Base-by-base conservation (phyloP, 1,140 invertebrate species). In the Sycophila sp. region DNA sequence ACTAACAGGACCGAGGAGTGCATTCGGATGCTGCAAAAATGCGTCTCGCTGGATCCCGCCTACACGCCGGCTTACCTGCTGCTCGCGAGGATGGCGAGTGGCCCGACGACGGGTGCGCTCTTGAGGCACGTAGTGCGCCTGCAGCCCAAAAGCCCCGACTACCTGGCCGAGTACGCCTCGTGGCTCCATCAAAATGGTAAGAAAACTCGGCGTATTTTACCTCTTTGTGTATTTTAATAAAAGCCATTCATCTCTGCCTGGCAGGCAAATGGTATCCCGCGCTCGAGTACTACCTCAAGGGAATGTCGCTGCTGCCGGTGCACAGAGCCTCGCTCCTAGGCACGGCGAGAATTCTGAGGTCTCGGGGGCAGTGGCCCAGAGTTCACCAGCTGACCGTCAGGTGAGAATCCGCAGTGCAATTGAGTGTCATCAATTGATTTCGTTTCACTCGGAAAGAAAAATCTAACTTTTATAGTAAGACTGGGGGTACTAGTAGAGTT, bases 51-150 rank as follows among this genome's bases (percentile, higher is more conserved):
- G 36, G 91, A 92, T 78, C 88, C 90, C 0, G 84, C 87, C 32
- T 93, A 92, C 75, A 89, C 89, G 0, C 89, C 90, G 40, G 92
- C 92, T 0, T 91, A 92, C 77, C 75, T 92, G 67, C 89, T 92
- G 63, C 81, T 93, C 22, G 88, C 91, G 8, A 87, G 89, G 73
- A 80, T 92, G 36, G 81, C 87, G 13, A 86, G 86, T 2, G 88
- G 89, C 69, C 76, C 82, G 15, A 86, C 88, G 4, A 89, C 89
- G 22, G 87, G 86, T 32, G 77, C 76, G 66, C 87, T 88, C 38
- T 84, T 88, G 71, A 85, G 78, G 82, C 87, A 88, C 76, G 88
- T 92, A 10, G 86, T 91, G 15, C 81, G 87, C 19, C 73, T 92
- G 17, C 89, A 91, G 72, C 90, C 91, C 0, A 85, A 86, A 69